These are phyloP conservation scores for Zosterops pallidus DNA, from an alignment of 2,113 vertebrate species.

Conservation along the genomic window DNA sequence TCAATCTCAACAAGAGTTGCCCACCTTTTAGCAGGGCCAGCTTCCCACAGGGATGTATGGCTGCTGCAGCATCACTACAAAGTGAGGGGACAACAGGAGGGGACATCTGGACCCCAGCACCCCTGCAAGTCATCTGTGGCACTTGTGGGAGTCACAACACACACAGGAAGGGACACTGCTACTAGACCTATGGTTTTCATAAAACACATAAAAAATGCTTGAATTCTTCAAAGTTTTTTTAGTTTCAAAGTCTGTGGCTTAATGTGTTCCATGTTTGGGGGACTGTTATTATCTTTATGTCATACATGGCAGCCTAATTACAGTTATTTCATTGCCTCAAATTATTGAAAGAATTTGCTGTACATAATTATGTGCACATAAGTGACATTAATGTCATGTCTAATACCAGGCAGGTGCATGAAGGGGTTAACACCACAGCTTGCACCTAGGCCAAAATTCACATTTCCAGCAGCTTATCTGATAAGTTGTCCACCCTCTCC, in stretches of 20 bases:
- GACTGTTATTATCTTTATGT: background rate
- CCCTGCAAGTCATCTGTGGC: background rate
- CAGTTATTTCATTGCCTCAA: constrained; percentile 12
- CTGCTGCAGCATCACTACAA: background rate
- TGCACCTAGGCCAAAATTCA: background rate
- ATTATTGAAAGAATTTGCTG: constrained; percentile 5
- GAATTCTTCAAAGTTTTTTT: background rate
- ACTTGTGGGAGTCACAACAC: background rate
- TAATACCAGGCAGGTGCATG: background rate
- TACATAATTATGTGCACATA: background rate
- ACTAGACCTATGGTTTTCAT: background rate
- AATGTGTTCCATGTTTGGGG: background rate
- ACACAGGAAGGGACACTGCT: background rate
- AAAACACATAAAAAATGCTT: background rate
- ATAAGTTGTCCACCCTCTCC: background rate
- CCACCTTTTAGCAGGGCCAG: background rate
- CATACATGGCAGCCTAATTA: constrained; percentile 38
- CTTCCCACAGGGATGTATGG: background rate
- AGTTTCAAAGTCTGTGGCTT: background rate
- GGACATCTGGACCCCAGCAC: background rate
- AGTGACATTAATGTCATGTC: background rate
- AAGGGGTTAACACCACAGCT: background rate
- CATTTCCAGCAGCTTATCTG: background rate
- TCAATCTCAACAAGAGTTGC: accelerated
- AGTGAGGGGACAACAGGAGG: background rate